Conservation (phyloP, 1,140 invertebrate species). For the Stegodyphus dumicola region DNA sequence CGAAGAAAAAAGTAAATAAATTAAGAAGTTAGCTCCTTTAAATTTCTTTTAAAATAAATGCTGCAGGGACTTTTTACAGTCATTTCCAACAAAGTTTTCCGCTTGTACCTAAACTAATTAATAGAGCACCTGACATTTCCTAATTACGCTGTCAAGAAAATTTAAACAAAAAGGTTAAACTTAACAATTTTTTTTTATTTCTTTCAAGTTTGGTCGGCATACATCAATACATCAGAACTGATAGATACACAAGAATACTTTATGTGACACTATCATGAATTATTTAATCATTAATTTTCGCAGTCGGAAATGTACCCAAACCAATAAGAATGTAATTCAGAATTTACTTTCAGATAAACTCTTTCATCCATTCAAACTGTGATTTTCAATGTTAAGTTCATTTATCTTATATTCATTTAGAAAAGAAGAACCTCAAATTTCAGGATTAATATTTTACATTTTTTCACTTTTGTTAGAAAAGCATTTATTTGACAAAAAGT, state of each 20-base stretch:
- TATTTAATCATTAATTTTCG: no score
- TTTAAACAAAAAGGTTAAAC: constrained; percentile 42
- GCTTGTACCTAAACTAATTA: constrained; percentile 51
- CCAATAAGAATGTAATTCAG: no score
- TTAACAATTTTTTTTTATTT: constrained; percentile 48
- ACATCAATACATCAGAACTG: constrained; percentile 9
- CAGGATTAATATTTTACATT: no score
- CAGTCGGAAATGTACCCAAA: not conserved
- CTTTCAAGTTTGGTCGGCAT: constrained; percentile 6
- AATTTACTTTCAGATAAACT: no score
- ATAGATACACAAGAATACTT: constrained; percentile 19
- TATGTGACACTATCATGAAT: constrained; percentile 10
- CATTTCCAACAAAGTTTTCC: constrained; percentile 31
- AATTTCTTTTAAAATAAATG: constrained; percentile 40
- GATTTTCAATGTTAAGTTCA: no score
- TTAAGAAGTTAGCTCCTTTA: constrained; percentile 13
- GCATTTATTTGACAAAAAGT: no score
- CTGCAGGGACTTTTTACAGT: constrained; percentile 32
- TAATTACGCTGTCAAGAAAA: constrained; percentile 56
- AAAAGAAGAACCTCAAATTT: no score
- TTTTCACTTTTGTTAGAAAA: no score
- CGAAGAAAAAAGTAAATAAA: constrained; percentile 37
- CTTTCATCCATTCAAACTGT: no score
- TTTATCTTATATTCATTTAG: no score
- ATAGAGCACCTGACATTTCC: constrained; percentile 51